Conservation (phyloP, 1,140 invertebrate genomes). For the Arion vulgaris region DNA sequence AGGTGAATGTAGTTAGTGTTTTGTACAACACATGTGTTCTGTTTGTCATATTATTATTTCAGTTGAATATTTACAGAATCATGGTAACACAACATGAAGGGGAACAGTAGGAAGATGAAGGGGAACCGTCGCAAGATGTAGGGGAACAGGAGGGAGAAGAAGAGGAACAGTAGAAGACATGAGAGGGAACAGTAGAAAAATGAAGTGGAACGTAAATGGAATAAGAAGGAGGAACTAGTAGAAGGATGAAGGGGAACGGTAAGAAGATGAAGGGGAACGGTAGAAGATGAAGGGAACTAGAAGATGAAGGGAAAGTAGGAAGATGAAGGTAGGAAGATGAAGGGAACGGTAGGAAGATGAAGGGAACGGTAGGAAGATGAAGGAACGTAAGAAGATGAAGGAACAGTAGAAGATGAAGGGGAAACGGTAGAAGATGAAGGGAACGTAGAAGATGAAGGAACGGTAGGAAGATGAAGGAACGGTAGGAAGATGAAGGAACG, state of each 20-base stretch:
- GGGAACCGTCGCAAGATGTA: too few relatives aligned
- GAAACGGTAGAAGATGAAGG: not conserved
- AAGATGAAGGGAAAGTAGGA: not conserved
- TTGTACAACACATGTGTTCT: too few relatives aligned
- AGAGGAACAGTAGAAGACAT: not conserved
- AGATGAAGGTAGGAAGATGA: not conserved
- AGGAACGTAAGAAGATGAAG: constrained; percentile 80
- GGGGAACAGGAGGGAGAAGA: not conserved
- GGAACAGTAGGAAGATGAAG: not conserved
- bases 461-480: not conserved
- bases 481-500: not conserved
- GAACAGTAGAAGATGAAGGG: not conserved
- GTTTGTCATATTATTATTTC: too few relatives aligned
- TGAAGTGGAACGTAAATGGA: not conserved
- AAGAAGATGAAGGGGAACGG: not conserved
- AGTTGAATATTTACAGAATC: too few relatives aligned
- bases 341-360: not conserved
- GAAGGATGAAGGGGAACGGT: not conserved
- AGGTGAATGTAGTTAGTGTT: too few relatives aligned
- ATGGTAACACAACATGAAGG: too few relatives aligned
- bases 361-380: not conserved
- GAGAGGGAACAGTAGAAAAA: not conserved
- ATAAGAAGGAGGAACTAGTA: not conserved
- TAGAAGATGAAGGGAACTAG: not conserved
- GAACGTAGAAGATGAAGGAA: not conserved